phyloP scores from a whole-genome alignment of 2,888 invertebrate species.

The Drosophila lutescens region DNA sequence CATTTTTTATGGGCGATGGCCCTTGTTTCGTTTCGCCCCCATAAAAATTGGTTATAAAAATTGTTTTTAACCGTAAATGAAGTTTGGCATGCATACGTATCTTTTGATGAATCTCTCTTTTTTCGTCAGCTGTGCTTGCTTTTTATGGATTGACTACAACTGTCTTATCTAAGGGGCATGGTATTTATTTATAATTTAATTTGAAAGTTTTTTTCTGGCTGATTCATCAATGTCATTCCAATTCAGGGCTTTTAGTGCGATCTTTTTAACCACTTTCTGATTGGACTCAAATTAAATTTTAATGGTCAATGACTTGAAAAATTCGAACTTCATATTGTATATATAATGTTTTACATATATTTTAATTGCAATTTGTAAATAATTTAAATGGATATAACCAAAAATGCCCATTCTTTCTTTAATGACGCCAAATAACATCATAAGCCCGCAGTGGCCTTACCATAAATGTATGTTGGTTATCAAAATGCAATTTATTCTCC shows the following conservation, averaged over 20 bases:
- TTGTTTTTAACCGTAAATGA: conserved; percentile 72
- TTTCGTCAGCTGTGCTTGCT: conserved; percentile 54
- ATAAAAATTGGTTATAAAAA: conserved; percentile 75
- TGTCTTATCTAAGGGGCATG: conserved; percentile 11
- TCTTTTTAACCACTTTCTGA: not conserved
- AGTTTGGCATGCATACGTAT: conserved; percentile 56
- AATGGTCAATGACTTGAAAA: too few species aligned
- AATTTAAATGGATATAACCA: not conserved
- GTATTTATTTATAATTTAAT: conserved; percentile 26
- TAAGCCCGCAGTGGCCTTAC: conserved; percentile 2
- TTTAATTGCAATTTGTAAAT: not conserved
- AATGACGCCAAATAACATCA: not conserved
- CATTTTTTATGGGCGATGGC: conserved; percentile 65
- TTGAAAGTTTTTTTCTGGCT: conserved; percentile 7
- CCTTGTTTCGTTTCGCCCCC: conserved; percentile 24
- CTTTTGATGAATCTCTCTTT: conserved; percentile 67
- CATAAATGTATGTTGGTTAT: conserved; percentile 12
- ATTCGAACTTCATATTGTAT: too few species aligned
- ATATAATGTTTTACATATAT: too few species aligned
- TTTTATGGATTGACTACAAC: conserved; percentile 58
- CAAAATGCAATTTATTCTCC: conserved; percentile 34
- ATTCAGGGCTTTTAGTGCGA: not conserved
- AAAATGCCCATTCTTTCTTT: not conserved
- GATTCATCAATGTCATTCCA: conserved; percentile 38
- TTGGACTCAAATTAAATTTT: not conserved